Evolutionary conservation across 2,113 vertebrate genomes (phyloP).

Genomic region (Pavo muticus): DNA sequence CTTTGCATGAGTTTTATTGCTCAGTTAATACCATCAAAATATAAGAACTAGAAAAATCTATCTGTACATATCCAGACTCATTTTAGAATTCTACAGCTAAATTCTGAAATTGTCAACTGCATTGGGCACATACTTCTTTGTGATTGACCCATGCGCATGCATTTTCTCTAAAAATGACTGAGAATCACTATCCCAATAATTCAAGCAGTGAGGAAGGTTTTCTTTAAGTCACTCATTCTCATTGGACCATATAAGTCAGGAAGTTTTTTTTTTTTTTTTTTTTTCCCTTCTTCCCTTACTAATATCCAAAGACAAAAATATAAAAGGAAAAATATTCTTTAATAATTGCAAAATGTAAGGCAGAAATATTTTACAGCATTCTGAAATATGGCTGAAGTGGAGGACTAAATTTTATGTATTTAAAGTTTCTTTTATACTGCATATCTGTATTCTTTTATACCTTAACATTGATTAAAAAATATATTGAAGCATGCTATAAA

Average conservation of each 20-base stretch:
- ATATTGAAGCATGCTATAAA: background rate
- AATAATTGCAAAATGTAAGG: background rate
- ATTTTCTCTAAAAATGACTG: background rate
- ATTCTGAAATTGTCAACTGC: background rate
- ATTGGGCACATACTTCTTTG: background rate
- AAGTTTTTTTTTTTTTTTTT: background rate
- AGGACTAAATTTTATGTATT: background rate
- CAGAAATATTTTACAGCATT: background rate
- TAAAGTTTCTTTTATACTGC: background rate
- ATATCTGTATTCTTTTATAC: background rate
- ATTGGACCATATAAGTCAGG: background rate
- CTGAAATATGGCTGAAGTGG: background rate
- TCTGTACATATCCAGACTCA: accelerated
- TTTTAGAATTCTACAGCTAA: background rate
- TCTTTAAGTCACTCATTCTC: background rate
- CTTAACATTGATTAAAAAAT: background rate
- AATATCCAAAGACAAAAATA: background rate
- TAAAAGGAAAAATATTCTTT: background rate
- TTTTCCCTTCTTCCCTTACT: background rate
- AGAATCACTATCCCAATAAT: background rate
- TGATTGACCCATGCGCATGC: background rate
- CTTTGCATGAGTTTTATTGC: background rate
- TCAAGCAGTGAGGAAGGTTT: background rate
- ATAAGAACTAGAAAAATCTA: background rate
- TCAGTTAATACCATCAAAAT: background rate